phyloP scores from a whole-genome alignment of 2,888 invertebrate species.

The Drosophila anceps region DNA sequence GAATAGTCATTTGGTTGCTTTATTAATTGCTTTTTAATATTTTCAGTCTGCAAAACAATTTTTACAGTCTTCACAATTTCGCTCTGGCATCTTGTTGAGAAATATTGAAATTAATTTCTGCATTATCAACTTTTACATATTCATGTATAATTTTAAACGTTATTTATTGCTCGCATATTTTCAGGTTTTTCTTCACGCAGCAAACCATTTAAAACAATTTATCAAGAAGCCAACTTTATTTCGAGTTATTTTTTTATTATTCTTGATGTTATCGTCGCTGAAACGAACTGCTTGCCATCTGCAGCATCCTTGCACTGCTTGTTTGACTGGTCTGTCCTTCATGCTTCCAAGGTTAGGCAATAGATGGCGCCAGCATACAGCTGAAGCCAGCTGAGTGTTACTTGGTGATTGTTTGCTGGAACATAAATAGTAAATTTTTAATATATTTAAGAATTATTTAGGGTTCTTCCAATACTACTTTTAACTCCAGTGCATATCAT shows the following conservation, averaged over 20 bases:
- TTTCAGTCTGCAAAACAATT: slow-evolving; percentile 56
- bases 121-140: slow-evolving; percentile 59
- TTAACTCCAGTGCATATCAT: no score
- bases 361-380: slow-evolving; percentile 57
- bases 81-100: slow-evolving; percentile 48
- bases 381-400: background rate
- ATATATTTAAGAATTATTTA: background rate
- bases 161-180: slow-evolving; percentile 37
- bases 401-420: background rate
- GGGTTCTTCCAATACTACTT: no score
- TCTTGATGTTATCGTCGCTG: background rate
- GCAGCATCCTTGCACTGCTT: slow-evolving; percentile 71
- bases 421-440: background rate
- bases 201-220: slow-evolving; percentile 8
- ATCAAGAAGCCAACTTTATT: slow-evolving; percentile 6
- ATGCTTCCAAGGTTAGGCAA: slow-evolving; percentile 43
- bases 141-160: slow-evolving; percentile 51
- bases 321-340: background rate
- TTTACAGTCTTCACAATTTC: slow-evolving; percentile 53
- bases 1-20: slow-evolving; percentile 66
- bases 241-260: slow-evolving; percentile 6
- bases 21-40: slow-evolving; percentile 82
- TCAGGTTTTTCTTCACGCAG: slow-evolving; percentile 6
- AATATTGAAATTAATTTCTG: slow-evolving; percentile 72
- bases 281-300: slow-evolving; percentile 57